These are phyloP conservation scores for Standfussiana lucernea DNA, from an alignment of 2,888 invertebrate species.

Conservation along the genomic window DNA sequence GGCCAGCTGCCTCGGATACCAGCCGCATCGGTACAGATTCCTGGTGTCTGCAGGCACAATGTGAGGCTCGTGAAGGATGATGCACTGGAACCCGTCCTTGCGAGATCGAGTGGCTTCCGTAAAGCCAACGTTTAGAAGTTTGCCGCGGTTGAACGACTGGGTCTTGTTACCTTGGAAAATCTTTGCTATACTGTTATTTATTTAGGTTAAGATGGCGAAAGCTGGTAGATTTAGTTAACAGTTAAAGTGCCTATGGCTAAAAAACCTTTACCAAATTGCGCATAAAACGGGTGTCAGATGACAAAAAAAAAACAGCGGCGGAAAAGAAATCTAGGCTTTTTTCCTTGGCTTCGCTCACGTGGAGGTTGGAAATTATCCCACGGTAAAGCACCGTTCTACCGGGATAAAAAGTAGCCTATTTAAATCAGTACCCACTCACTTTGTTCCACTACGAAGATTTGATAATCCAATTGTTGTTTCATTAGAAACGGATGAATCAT, in stretches of 20 bases:
- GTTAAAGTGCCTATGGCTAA: too few relatives aligned
- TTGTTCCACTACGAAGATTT: slow-evolving; percentile 96
- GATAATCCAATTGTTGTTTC: slow-evolving; percentile 97
- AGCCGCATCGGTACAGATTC: slow-evolving; percentile 96
- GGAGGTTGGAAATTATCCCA: too few relatives aligned
- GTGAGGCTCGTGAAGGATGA: slow-evolving; percentile 98
- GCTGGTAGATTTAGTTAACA: too few relatives aligned
- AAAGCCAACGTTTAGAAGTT: slow-evolving; percentile 97
- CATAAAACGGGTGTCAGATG: not conserved
- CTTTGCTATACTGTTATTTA: not conserved
- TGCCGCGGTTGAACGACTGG: slow-evolving; percentile 91
- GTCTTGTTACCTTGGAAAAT: slow-evolving; percentile 60
- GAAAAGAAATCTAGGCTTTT: too few relatives aligned
- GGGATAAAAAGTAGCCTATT: too few relatives aligned
- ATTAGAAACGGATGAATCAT: slow-evolving; percentile 96
- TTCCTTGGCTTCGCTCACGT: too few relatives aligned
- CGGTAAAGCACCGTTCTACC: too few relatives aligned
- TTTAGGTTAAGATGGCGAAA: not conserved
- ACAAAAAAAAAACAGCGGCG: too few relatives aligned
- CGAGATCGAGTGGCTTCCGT: slow-evolving; percentile 92
- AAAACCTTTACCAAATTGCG: not conserved
- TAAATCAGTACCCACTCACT: slow-evolving; percentile 79
- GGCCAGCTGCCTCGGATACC: slow-evolving; percentile 96
- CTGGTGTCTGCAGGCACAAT: slow-evolving; percentile 96
- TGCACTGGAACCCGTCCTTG: slow-evolving; percentile 93